Conservation (phyloP, 2,797 vertebrate species). For the Champsocephalus esox region DNA sequence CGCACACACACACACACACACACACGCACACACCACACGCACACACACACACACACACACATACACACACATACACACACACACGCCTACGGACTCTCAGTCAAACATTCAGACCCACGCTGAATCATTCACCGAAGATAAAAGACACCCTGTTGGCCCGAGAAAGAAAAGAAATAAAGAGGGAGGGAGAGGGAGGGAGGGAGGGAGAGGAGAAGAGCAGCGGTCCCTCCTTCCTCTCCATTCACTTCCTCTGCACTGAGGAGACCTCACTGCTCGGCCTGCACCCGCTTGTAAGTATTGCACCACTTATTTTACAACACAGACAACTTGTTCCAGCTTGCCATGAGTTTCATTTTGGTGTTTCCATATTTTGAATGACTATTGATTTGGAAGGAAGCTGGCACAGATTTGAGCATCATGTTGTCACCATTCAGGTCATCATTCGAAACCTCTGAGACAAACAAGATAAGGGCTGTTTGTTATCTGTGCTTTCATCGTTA, state of each 20-base stretch:
- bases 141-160: conserved; percentile 76
- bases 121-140: conserved; percentile 77
- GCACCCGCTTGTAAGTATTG: conserved; percentile 81
- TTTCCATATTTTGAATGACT: background rate
- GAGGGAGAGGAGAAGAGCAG: conserved; percentile 57
- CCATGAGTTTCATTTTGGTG: background rate
- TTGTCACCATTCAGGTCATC: conserved; percentile 14
- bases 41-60: conserved; percentile 16
- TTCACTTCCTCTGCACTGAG: conserved; percentile 74
- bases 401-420: conserved; percentile 1
- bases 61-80: conserved; percentile 30
- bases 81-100: conserved; percentile 58
- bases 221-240: conserved; percentile 71
- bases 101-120: conserved; percentile 68
- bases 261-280: conserved; percentile 66
- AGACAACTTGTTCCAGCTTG: background rate
- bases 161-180: conserved; percentile 49
- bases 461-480: conserved; percentile 2
- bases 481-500: conserved; percentile 15
- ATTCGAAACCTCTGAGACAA: conserved; percentile 22
- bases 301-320: conserved; percentile 21
- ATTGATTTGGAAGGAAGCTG: background rate
- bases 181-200: conserved; percentile 60
- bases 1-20: conserved; percentile 25
- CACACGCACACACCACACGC: too few relatives aligned